These are phyloP conservation scores for Vicugna pacos DNA, from an alignment of 2,113 vertebrate species.

Conservation along the genomic window DNA sequence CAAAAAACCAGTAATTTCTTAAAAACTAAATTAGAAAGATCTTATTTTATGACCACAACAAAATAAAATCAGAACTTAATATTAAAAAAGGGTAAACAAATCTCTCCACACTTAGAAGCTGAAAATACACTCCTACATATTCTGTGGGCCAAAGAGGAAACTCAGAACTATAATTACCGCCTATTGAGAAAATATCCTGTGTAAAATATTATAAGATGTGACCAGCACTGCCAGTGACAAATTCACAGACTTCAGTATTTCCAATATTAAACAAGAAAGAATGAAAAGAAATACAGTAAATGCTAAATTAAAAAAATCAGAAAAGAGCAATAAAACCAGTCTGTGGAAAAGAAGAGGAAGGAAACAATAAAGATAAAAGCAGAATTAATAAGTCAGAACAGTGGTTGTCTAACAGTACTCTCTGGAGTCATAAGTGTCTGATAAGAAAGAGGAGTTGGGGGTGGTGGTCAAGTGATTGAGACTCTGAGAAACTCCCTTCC, in stretches of 20 bases:
- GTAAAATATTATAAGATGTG: not conserved
- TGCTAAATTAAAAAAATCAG: conserved; percentile 23
- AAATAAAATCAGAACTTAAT: conserved; percentile 37
- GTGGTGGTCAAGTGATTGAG: not conserved
- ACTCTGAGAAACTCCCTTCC: not conserved
- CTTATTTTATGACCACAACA: not conserved
- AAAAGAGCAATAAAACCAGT: conserved; percentile 47
- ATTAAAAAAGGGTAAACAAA: not conserved
- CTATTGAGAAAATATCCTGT: not conserved
- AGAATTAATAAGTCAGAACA: conserved; percentile 45
- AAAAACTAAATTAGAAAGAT: conserved; percentile 15
- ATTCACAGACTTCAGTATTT: not conserved
- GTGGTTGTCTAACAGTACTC: conserved; percentile 21
- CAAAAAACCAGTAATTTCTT: not conserved
- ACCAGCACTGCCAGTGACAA: conserved; percentile 11
- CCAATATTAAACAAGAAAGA: conserved; percentile 30
- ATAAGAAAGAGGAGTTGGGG: not conserved
- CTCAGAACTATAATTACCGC: not conserved
- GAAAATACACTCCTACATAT: not conserved
- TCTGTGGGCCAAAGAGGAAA: not conserved
- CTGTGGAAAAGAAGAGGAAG: conserved; percentile 26
- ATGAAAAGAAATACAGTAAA: not conserved
- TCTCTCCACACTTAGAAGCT: not conserved
- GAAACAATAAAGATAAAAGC: conserved; percentile 61
- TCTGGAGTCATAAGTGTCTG: not conserved